A percentile compares a stretch with the other conserved stretches of the same genome.
Conservation (phyloP, 1,140 invertebrate genomes). For the Spodoptera litura region DNA sequence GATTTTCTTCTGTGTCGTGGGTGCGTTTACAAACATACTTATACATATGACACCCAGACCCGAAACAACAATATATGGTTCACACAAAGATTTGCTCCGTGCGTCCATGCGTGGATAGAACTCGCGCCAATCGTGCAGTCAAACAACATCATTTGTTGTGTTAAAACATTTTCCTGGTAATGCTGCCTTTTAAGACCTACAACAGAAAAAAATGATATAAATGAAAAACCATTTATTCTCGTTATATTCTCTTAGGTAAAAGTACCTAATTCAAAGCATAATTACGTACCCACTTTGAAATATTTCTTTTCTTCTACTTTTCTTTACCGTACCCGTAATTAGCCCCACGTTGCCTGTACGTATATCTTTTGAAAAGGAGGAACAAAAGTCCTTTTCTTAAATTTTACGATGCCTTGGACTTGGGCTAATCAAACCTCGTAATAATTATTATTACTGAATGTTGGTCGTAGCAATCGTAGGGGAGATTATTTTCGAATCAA, state of each 20-base stretch:
- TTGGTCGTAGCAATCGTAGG: neutral
- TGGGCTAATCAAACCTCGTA: conserved; percentile 16
- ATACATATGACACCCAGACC: no score
- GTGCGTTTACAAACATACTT: no score
- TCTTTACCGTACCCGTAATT: conserved; percentile 62
- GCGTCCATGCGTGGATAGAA: no score
- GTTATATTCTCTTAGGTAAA: conserved; percentile 46
- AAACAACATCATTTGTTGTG: no score
- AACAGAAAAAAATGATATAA: neutral
- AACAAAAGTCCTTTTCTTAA: conserved; percentile 28
- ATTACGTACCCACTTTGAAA: conserved; percentile 49
- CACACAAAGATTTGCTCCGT: no score
- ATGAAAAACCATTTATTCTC: conserved; percentile 30
- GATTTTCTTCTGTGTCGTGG: no score
- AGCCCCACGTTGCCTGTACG: conserved; percentile 54
- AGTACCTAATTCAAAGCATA: conserved; percentile 44
- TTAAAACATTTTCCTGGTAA: no score
- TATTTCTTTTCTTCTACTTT: conserved; percentile 52
- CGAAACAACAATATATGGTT: no score
- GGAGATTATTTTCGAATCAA: neutral
- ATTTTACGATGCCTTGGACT: conserved; percentile 12
- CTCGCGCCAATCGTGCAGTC: no score
- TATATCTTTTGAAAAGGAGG: conserved; percentile 35
- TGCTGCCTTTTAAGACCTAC: no score
- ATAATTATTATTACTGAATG: conserved; percentile 27